phyloP scores from a whole-genome alignment of 2,113 vertebrate species.

The Coregonus clupeaformis region DNA sequence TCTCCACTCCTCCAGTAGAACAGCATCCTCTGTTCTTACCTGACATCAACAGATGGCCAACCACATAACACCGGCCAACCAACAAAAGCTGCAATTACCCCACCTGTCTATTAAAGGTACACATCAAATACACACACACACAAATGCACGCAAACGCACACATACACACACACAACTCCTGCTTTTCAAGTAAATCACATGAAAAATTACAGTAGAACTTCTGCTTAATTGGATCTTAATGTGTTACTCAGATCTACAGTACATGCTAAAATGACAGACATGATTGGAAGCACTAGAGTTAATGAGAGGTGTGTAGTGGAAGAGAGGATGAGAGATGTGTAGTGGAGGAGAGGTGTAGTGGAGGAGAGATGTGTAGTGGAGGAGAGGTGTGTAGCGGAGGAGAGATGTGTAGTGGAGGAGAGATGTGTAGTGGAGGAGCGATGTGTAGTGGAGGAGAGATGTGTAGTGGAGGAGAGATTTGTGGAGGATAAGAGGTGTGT shows the following conservation, averaged over 20 bases:
- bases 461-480: too few relatives aligned
- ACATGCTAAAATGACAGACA: too few relatives aligned
- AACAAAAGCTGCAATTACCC: constrained; percentile 71
- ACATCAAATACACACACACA: constrained; percentile 7
- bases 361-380: too few relatives aligned
- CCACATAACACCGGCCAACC: constrained; percentile 63
- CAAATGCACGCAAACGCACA: background rate
- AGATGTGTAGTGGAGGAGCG: too few relatives aligned
- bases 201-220: too few relatives aligned
- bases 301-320: background rate
- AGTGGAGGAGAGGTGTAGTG: too few relatives aligned
- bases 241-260: background rate
- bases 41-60: constrained; percentile 71
- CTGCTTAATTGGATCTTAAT: background rate
- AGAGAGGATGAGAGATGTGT: background rate
- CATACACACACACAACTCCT: too few relatives aligned
- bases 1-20: constrained; percentile 51
- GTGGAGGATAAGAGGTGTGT: too few relatives aligned
- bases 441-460: too few relatives aligned
- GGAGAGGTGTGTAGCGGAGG: too few relatives aligned
- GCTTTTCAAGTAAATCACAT: too few relatives aligned
- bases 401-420: too few relatives aligned
- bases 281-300: background rate
- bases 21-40: constrained; percentile 60
- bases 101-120: constrained; percentile 63